Conservation (phyloP, 2,113 vertebrate species). For the Tonatia bakeri region DNA sequence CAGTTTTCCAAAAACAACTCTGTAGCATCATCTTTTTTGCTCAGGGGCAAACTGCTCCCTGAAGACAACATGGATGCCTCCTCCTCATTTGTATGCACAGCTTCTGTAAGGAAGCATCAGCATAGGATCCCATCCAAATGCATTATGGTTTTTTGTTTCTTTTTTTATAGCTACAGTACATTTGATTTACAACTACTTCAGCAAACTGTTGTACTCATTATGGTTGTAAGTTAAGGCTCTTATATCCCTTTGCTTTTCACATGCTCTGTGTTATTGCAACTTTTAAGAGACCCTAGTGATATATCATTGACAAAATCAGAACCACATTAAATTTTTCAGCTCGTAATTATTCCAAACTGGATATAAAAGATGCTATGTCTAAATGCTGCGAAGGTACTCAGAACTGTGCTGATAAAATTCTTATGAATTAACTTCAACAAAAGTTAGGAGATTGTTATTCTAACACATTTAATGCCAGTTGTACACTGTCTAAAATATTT, state of each 20-base stretch:
- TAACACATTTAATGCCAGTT: neutral
- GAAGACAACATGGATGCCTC: neutral
- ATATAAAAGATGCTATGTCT: conserved; percentile 30
- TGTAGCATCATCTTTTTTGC: conserved; percentile 5
- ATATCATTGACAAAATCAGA: conserved; percentile 68
- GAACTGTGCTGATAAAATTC: conserved; percentile 32
- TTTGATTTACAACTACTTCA: conserved; percentile 79
- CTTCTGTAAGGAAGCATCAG: conserved; percentile 26
- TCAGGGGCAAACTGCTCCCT: neutral
- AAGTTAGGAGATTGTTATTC: conserved; percentile 4
- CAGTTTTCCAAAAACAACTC: conserved; percentile 55
- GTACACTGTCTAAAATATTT: conserved; percentile 51
- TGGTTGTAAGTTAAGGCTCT: conserved; percentile 65
- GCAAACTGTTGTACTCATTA: conserved; percentile 78
- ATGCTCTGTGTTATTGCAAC: conserved; percentile 59
- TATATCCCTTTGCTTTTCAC: conserved; percentile 65
- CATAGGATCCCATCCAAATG: conserved; percentile 71
- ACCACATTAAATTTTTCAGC: conserved; percentile 41
- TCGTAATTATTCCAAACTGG: conserved; percentile 58
- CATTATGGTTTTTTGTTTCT: conserved; percentile 29
- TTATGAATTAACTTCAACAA: conserved; percentile 40
- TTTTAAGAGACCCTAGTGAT: conserved; percentile 72
- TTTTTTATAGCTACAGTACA: conserved; percentile 66
- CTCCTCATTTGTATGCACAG: conserved; percentile 69
- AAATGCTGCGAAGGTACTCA: neutral